Base-by-base conservation (phyloP, 1,140 invertebrate species). In the Zaprionus nigranus region DNA sequence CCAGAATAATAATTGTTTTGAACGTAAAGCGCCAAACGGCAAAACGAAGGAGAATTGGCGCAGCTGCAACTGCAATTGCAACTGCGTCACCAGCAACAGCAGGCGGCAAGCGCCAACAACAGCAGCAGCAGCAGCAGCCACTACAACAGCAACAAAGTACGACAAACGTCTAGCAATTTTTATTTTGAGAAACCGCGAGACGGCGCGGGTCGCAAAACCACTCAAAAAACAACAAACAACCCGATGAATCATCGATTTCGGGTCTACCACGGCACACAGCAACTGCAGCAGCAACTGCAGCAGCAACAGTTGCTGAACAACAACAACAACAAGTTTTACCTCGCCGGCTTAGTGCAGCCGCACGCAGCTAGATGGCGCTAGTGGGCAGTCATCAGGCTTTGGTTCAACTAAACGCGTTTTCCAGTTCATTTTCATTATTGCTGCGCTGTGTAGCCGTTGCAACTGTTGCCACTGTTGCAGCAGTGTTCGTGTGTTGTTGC, bases 1-100 rank as follows among this genome's bases (percentile, higher is more conserved):
- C 86, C 85, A 90, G 86, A 90, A 90, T 90, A 90, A 90, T 90
- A 90, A 90, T 90, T 90, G 85, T 90, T 90, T 90, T 90, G 85
- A 90, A 90, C 85, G 85, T 90, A 85, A 90, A 90, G 85, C 85
- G 85, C 77, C 83, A 77, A 83, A 83, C 63, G 58, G 62, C 73
- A 77, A 83, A 80, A 75, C 38, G 63, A 79, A 65, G 69, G 85
- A 85, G 85, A 90, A 90, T 90, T 90, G 85, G 85, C 79, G 85
- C 85, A 88, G 85, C 85, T 88, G 85, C 85, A 85, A 83, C 72
- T 86, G 75, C 62, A 62, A 74, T 78, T 88, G 84, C 85, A 84
- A 82, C 72, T 86, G 75, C 62, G 69, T 78, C 84, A 79, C 81
- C 85, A 84, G 74, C 85, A 78, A 60, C 82, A 82, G 34, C 70